Evolutionary conservation across 2,888 invertebrate species (phyloP), one percentile per base, ranked within the genome.

Genomic region (Myopa tessellatipennis): DNA sequence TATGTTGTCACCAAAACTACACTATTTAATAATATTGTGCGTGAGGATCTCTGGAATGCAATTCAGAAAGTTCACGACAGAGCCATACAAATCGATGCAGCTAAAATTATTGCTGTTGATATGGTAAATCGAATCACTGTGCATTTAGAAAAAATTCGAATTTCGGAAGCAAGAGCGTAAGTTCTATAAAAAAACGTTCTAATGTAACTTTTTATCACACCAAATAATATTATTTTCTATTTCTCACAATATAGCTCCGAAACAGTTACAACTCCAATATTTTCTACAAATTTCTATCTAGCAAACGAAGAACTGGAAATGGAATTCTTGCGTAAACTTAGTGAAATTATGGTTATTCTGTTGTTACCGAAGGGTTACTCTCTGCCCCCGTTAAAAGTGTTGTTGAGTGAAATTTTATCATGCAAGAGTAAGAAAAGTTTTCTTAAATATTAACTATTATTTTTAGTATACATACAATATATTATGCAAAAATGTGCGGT

Each of bases 131-230:
- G 93, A 87, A 92, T 96, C 45, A 95, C 95, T 14, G 92, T 93
- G 79, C 97, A 97, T 91, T 95, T 97, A 90, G 95, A 95, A 86
- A 94, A 94, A 85, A 95, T 96, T 79, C 91, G 95, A 82, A 92
- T 94, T 85, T 93, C 95, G 12, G 93, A 94, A 88, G 92, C 92
- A 82, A 92, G 93, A 86, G 93, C 93, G 94, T 95, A 90, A 92
- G 94, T 92, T 80, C 76, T 71, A 10, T 45, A n/a, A 4, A 14
- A 10, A 16, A 38, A 55, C 63, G 45, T 55, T 26, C 1, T 67
- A 36, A 68, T 38, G 16, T 36, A 4, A 76, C 7, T n/a, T 26
- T 73, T 36, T 60, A 14, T n/a, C n/a, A 7, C 12, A 38, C 5
- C n/a, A n/a, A 36, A 26, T 55, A 36, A 36, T 55, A 71, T 34